Base-by-base conservation (phyloP, 2,888 invertebrate genomes). In the Dynastes grantii region DNA sequence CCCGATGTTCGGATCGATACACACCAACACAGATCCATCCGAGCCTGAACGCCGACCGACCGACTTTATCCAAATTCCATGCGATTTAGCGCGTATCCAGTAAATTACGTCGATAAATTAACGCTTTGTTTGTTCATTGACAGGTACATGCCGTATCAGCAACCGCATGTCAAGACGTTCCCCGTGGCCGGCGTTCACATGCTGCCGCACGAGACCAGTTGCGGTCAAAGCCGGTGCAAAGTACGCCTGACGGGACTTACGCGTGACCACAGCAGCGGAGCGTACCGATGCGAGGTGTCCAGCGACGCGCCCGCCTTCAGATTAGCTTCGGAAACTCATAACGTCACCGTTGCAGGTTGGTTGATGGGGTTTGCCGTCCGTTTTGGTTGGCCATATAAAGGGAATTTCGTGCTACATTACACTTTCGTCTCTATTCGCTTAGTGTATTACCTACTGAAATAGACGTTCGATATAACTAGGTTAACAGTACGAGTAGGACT, bases 271-370 rank as follows among this genome's bases (percentile, higher is more conserved):
- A 88, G 88, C 78, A 84, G 87, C n/a, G 92, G 93, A 11, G 89
- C 89, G 40, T 93, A 92, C 85, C 88, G 91, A 73, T 93, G 92
- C 84, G 92, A 92, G 85, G 91, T 92, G 45, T 92, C 92, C 78
- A 91, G 91, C 64, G 92, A 92, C 86, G 91, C 91, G 2, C 92
- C 92, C 3, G 90, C 91, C 79, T 92, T 92, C 84, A 88, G 91
- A 81, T 87, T 92, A 80, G 91, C 90, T 0, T 90, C 91, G n/a
- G 89, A 89, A 82, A 90, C 90, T 76, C 90, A 90, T 80, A 92
- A 92, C 83, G 90, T 92, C 87, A 92, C 91, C 6, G 90, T 92
- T 77, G 91, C 91, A 86, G 92, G 92, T 92, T 85, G 87, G 89
- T 82, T 22, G 55, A 22, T 45, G 45, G 45, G 2, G 51, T 53